phyloP scores from a whole-genome alignment of 1,140 invertebrate genomes.

The Drosophila pandora region DNA sequence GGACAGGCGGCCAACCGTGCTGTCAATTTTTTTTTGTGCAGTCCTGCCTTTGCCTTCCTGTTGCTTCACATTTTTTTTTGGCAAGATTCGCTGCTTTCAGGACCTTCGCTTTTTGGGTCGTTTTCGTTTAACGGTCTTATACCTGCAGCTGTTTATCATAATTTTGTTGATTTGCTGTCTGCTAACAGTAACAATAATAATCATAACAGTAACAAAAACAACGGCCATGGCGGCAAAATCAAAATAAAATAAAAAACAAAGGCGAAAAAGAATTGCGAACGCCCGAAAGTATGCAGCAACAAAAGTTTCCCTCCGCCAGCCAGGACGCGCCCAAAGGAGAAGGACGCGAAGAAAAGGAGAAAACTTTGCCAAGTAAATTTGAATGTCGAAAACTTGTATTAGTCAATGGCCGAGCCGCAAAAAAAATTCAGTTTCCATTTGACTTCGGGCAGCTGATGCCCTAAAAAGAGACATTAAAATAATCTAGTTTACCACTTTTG shows the following conservation, averaged over 20 bases:
- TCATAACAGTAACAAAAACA: constrained; percentile 62
- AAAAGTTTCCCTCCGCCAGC: constrained; percentile 42
- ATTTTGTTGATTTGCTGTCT: constrained; percentile 82
- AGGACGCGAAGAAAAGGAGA: constrained; percentile 20
- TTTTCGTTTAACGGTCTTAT: constrained; percentile 65
- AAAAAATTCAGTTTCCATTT: constrained; percentile 38
- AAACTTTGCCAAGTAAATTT: constrained; percentile 68
- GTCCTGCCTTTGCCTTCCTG: constrained; percentile 7
- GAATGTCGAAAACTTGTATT: constrained; percentile 60
- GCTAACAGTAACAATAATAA: constrained; percentile 65
- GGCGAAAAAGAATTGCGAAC: constrained; percentile 34
- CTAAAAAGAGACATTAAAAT: constrained; percentile 21
- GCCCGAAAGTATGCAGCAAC: constrained; percentile 55
- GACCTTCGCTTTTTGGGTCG: constrained; percentile 52
- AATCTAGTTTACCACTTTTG: constrained; percentile 10
- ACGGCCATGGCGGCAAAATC: constrained; percentile 50
- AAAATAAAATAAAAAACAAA: constrained; percentile 44
- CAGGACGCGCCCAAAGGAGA: constrained; percentile 18
- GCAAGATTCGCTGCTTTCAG: constrained; percentile 20
- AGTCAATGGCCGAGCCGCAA: constrained; percentile 39
- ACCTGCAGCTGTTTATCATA: constrained; percentile 82
- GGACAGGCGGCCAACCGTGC: constrained; percentile 58
- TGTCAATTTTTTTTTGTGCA: constrained; percentile 46
- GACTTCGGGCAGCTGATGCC: constrained; percentile 26
- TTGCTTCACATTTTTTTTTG: constrained; percentile 3